Percentiles rank a stretch among this genome's conserved stretches.
These are phyloP conservation scores for Spilogale gracilis DNA, from an alignment of 2,113 vertebrate species.

Conservation along the genomic window DNA sequence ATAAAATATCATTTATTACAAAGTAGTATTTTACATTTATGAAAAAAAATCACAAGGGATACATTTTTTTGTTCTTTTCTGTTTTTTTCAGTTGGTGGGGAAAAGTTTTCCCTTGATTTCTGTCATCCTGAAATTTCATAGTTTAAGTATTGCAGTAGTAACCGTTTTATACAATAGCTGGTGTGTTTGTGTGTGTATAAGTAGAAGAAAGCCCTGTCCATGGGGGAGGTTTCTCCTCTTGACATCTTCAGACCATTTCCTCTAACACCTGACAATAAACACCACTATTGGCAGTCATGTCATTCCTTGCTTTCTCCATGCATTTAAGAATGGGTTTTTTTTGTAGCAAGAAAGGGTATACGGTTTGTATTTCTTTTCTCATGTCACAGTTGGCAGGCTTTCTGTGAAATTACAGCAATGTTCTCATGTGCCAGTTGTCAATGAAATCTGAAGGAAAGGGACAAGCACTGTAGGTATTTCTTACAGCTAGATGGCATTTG, in stretches of 20 bases:
- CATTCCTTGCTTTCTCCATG: conserved; percentile 42
- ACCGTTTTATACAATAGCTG: background rate
- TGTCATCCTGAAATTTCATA: background rate
- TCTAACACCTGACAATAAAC: background rate
- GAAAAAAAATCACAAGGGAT: background rate
- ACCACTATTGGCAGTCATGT: background rate
- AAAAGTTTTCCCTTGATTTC: background rate
- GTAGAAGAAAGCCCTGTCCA: background rate
- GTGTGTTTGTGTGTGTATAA: background rate
- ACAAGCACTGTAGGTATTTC: background rate
- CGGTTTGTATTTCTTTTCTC: conserved; percentile 49
- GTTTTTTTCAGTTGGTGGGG: background rate
- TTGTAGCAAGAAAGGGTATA: conserved; percentile 33
- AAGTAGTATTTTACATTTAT: background rate
- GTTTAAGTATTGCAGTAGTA: background rate
- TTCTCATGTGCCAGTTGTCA: conserved; percentile 65
- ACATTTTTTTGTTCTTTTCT: background rate
- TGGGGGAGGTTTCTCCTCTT: background rate
- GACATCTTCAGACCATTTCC: conserved; percentile 21
- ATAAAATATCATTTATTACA: background rate
- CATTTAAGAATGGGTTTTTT: conserved; percentile 43
- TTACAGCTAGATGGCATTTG: background rate
- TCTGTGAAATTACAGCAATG: conserved; percentile 59
- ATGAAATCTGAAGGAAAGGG: conserved; percentile 49
- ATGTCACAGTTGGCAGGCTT: conserved; percentile 57